Evolutionary conservation across 2,113 vertebrate species (phyloP), one percentile per base, ranked within the genome.

Genomic region (Ciconia stormi): DNA sequence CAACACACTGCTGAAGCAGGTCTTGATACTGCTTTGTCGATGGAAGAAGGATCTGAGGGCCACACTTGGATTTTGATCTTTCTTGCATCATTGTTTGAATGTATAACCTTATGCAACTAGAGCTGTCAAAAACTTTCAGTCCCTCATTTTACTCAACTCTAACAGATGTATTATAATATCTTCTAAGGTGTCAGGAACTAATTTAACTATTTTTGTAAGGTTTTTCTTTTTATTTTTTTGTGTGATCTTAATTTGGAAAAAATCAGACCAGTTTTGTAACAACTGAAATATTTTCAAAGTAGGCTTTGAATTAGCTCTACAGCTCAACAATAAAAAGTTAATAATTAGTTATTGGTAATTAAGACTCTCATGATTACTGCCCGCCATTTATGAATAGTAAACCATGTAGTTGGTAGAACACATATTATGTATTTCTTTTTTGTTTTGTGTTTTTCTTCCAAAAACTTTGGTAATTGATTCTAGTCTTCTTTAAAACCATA

Each of bases 1-100:
- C 90, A 95, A 80, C 63, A 92, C 73, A 94, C 56, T 87, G 82
- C 62, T 90, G 89, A 76, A 69, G 50, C 49, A 94, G 38, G 72
- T 77, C 76, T 81, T 90, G 92, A 87, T 82, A 74, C 6, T 7
- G 38, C 13, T 38, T 74, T 46, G 15, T 42, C 49, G 38, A 13
- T 32, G 17, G 44, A 74, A 85, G 22, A 76, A 23, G 11, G 26
- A 23, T 32, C 34, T 65, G 16, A 74, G 4, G 6, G 5, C 10
- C 25, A 38, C 8, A 32, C 3, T 14, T 53, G 21, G 11, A 53
- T 89, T 66, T 59, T 66, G 21, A 34, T 49, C 32, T 71, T 82
- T 67, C 42, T 29, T 49, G 10, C 27, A 6, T 40, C 11, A 63
- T 56, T 74, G 6, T 58, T 49, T 61, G 6, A 76, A 55, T 66